A percentile compares a stretch with the other conserved stretches of the same genome.
These are phyloP conservation scores for Botia kubotai DNA, from an alignment of 2,797 vertebrate genomes.

Conservation along the genomic window DNA sequence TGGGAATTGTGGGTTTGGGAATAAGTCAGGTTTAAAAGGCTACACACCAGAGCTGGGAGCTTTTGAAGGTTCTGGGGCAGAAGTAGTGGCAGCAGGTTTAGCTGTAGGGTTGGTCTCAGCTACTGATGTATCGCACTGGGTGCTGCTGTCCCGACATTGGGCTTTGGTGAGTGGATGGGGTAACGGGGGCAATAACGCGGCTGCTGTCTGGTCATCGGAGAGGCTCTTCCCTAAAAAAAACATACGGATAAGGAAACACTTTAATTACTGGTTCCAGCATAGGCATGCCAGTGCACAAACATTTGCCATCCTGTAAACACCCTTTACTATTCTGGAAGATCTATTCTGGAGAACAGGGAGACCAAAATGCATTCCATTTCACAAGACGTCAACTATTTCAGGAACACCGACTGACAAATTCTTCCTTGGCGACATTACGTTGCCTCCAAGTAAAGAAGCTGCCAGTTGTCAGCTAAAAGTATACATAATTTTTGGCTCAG, in stretches of 20 bases:
- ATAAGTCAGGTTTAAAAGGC: neutral
- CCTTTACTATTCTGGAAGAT: conserved; percentile 74
- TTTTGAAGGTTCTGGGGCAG: conserved; percentile 52
- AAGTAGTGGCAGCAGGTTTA: conserved; percentile 37
- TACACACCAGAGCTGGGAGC: conserved; percentile 69
- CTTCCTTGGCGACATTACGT: conserved; percentile 66
- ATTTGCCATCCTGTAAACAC: conserved; percentile 67
- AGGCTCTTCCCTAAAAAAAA: conserved; percentile 77
- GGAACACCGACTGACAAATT: conserved; percentile 68
- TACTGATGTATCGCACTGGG: conserved; percentile 78
- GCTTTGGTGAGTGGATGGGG: conserved; percentile 69
- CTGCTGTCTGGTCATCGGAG: conserved; percentile 80
- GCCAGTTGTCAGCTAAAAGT: conserved; percentile 69
- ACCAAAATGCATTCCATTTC: conserved; percentile 72
- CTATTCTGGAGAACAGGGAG: conserved; percentile 77
- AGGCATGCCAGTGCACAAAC: conserved; percentile 51
- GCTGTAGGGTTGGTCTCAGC: conserved; percentile 52
- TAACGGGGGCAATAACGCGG: conserved; percentile 36
- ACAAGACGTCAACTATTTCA: conserved; percentile 70
- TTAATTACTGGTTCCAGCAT: conserved; percentile 61
- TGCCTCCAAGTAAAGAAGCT: conserved; percentile 45
- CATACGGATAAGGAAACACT: conserved; percentile 66
- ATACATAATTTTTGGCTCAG: conserved; percentile 34
- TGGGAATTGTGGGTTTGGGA: neutral
- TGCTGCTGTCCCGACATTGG: conserved; percentile 84